Base-by-base conservation (phyloP, 2,888 invertebrate species). In the Spodoptera picta region DNA sequence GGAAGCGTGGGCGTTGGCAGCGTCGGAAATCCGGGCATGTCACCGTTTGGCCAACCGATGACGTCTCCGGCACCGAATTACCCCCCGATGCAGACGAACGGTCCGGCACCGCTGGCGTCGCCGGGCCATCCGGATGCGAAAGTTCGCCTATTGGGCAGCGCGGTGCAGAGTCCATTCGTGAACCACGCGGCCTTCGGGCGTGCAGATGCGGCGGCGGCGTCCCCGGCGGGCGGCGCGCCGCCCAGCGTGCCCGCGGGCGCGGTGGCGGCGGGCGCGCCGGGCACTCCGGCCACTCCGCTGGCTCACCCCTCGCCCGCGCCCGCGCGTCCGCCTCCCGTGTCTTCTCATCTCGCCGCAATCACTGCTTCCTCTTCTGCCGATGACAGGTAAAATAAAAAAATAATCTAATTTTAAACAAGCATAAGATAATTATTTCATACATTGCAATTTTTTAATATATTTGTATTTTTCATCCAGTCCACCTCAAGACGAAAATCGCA, bases 41-140 rank as follows among this genome's bases (percentile, higher is more conserved):
- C 97, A 45, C 97, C 97, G 19, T 97, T 97, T 87, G 96, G 95
- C 0, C 95, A 95, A 81, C 95, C 95, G 62, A 95, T 96, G 90
- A 95, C 95, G 83, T 95, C 96, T 41, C 95, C 96, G 60, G 95
- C 95, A 79, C 95, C 95, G 81, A 93, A 94, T 86, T 95, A 94
- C 90, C 93, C 89, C 80, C 89, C 89, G 83, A 95, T 95, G 91
- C 95, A 95, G 79, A 95, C 95, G 58, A 96, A 96, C 86, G 96
- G 96, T 14, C 96, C 96, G 46, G 88, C 92, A 73, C 83, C 90
- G 83, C 93, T 94, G 59, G 92, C 95, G 14, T 95, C 95, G 43
- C 95, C 95, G 62, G 85, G 86, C 3, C 95, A 72, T 41, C 74
- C 95, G 95, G 80, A 95, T 95, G 90, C 96, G 95, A 97, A 83